These are phyloP conservation scores for Leguminivora glycinivorella DNA, from an alignment of 1,140 invertebrate genomes.

Conservation along the genomic window DNA sequence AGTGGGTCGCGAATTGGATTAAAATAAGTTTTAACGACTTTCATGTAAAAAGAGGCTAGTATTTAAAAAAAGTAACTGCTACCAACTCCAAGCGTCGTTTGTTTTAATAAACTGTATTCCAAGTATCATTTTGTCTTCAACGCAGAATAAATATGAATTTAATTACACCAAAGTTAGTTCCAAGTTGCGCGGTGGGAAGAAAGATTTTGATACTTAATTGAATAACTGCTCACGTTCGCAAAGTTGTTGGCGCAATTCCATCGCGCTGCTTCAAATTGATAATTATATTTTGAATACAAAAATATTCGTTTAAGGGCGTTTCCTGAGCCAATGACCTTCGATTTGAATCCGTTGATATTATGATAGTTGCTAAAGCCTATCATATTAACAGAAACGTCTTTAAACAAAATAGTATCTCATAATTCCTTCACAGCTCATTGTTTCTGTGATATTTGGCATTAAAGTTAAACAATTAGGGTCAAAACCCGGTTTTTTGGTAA, in stretches of 20 bases:
- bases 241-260: slow-evolving; percentile 22
- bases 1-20: no score
- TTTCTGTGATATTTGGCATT: no score
- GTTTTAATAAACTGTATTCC: slow-evolving; percentile 15
- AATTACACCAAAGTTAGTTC: slow-evolving; percentile 28
- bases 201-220: slow-evolving; percentile 29
- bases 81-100: slow-evolving; percentile 8
- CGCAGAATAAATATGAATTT: slow-evolving; percentile 29
- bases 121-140: slow-evolving; percentile 28
- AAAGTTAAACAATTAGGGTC: no score
- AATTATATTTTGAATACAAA: slow-evolving; percentile 19
- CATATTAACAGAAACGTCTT: no score
- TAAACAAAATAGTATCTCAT: no score
- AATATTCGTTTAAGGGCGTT: background rate
- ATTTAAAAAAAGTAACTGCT: background rate
- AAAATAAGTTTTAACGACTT: background rate
- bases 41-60: background rate
- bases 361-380: no score
- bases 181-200: slow-evolving; percentile 24
- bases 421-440: no score
- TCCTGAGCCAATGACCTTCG: no score
- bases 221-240: slow-evolving; percentile 25
- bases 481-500: no score
- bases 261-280: slow-evolving; percentile 20
- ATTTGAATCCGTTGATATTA: no score